Base-by-base conservation (phyloP, 2,113 vertebrate species). In the Calyptomena viridis region DNA sequence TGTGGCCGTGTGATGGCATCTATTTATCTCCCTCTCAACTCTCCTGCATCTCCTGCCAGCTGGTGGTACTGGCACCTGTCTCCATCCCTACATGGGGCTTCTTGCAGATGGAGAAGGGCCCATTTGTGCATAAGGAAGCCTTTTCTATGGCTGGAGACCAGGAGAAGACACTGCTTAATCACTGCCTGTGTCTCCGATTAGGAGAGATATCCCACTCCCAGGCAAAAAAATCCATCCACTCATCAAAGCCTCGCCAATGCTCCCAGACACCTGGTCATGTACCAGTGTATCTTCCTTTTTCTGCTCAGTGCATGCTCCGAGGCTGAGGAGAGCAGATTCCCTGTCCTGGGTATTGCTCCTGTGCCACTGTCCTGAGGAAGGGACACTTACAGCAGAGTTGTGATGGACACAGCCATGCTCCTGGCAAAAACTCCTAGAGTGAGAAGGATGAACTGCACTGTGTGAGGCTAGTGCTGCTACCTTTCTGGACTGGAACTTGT, bases 41-140 rank as follows among this genome's bases (percentile, higher is more conserved):
- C 1, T 0, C 17, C 19, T 86, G 58, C 37, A 19, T 25, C 50
- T 78, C 37, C 67, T 92, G 59, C 37, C 75, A 55, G 25, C 16
- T 2, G 2, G 5, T 2, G 2, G 31, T 22, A 20, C 20, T 2
- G 3, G 14, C 39, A 42, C 21, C 2, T 1, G 3, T 28, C 24
- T 11, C 27, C 22, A 8, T 67, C 42, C n/a, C 49, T 21, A 18
- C 2, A 1, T 1, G 1, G 30, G 18, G 50, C 46, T 74, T 47
- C 42, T 81, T 1, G 1, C 14, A 37, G 50, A 24, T 16, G 23
- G 33, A 28, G 44, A 69, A 78, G 27, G 30, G 14, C 8, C 55
- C 0, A 0, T 40, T 42, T 4, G 14, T 12, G 8, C 39, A 5
- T 7, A 14, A n/a, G 58, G 27, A 73, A 53, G 6, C 9, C 12